A percentile compares a stretch with the other conserved stretches of the same genome.
Conservation (phyloP, 2,797 vertebrate genomes). For the Choloepus didactylus region DNA sequence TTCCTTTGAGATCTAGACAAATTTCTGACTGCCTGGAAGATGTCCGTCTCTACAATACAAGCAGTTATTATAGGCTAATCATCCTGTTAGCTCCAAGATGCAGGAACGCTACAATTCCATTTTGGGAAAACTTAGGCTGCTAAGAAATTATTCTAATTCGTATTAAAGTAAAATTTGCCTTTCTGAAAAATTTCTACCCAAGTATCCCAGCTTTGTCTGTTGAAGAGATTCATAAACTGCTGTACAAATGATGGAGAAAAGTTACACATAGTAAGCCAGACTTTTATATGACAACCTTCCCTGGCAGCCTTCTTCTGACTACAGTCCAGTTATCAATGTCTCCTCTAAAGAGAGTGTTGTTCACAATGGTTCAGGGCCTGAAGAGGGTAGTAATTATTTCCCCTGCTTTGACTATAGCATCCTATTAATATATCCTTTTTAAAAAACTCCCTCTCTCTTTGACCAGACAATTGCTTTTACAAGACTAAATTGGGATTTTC, state of each 20-base stretch:
- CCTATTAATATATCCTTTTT: neutral
- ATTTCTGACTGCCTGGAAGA: neutral
- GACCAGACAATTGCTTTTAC: neutral
- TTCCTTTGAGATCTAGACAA: neutral
- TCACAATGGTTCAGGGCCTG: neutral
- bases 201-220: neutral
- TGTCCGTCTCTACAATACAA: accelerated
- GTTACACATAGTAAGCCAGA: neutral
- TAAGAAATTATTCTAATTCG: slow-evolving; percentile 33
- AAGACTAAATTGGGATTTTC: slow-evolving; percentile 37
- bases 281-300: neutral
- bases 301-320: neutral
- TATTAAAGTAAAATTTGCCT: neutral
- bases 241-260: neutral
- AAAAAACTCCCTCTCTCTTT: neutral
- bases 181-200: neutral
- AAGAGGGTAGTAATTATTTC: neutral
- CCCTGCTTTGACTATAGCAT: neutral
- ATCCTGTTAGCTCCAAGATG: neutral
- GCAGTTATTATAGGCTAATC: neutral
- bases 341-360: neutral
- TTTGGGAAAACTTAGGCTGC: neutral
- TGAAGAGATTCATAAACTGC: neutral
- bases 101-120: neutral
- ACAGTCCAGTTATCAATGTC: neutral